Evolutionary conservation across 2,113 vertebrate species (phyloP), one percentile per base, ranked within the genome.

Genomic region (Aldabrachelys gigantea): DNA sequence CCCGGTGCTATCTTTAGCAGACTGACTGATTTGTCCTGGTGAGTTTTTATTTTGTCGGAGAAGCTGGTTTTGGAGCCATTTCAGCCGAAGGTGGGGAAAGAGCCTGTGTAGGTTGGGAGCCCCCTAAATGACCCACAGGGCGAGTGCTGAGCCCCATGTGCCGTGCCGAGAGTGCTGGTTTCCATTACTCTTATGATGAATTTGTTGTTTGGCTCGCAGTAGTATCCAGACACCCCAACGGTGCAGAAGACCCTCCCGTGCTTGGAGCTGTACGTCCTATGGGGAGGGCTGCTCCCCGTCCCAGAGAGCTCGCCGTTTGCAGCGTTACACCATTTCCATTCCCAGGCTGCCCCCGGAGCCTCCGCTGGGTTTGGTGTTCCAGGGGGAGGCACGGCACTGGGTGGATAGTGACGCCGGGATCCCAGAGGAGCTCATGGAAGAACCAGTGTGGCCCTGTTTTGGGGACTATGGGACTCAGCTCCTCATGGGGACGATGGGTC

Each of bases 61-160:
- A 69, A 92, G 49, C 75, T 31, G 81, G 65, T 88, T 44, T 88
- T 54, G 49, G 54, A 27, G 50, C 72, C 38, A 8, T n/a, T 13
- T 38, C 1, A 27, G 82, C n/a, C 72, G 1, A 82, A 2, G 0
- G 1, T 75, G 29, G 62, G 25, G 14, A 75, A 6, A 29, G 13
- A 41, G 6, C 1, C 56, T 21, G 79, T 22, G 24, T 29, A 21
- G 69, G 5, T 3, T 49, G 13, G 44, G n/a, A 6, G 76, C 8
- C 54, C 6, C 22, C 16, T 14, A 22, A 41, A 8, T 16, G 13
- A 35, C 62, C 62, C 62, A 17, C 31, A 29, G 62, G 31, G 62
- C 6, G 16, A 35, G 31, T 16, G 62, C 31, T 1, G 62, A 17
- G 31, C 29, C 31, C 16, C 16, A 10, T 65, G 31, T 16, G 59